Evolutionary conservation across 2,888 invertebrate genomes (phyloP), one percentile per base, ranked within the genome.

Genomic region (Apoda limacodes): DNA sequence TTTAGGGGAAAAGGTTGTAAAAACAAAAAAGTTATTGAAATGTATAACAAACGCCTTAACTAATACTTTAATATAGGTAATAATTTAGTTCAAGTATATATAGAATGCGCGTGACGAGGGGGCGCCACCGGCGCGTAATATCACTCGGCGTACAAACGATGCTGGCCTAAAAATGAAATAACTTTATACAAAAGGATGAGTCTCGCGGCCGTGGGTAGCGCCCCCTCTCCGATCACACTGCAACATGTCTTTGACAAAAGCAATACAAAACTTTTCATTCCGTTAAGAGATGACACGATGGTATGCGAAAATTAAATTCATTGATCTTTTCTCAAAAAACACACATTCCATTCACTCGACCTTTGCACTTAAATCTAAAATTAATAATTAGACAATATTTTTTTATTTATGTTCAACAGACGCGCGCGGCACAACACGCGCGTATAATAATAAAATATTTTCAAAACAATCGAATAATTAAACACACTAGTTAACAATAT

Each of bases 391-490:
- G 74, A 76, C 76, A 78, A 78, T 78, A 76, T 74, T 72, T 67
- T 57, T 60, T 71, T 71, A 75, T 75, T 76, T 68, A 17, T 17
- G 78, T 76, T 80, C 80, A 80, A 80, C 80, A 78, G 75, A 78
- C 78, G 76, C 78, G 75, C 70, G 70, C 70, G 64, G 50, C 59
- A 52, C 64, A 56, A 48, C 60, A 66, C 75, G 68, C 75, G 72
- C 76, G 75, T 76, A 75, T 78, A 65, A 75, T 76, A 76, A 76
- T 76, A 80, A 78, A 78, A 75, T 74, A 75, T 75, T 80, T 75
- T 78, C 70, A 80, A 78, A 80, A 78, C 80, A 78, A 80, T 80
- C 78, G 78, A 78, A 80, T 76, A 76, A 75, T 76, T 78, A 78
- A 78, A 80, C 78, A 78, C 80, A 80, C 80, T 80, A 78, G 80